A percentile compares a stretch with the other conserved stretches of the same genome.
These are phyloP conservation scores for Cryptus armator DNA, from an alignment of 2,888 invertebrate genomes.

Conservation along the genomic window DNA sequence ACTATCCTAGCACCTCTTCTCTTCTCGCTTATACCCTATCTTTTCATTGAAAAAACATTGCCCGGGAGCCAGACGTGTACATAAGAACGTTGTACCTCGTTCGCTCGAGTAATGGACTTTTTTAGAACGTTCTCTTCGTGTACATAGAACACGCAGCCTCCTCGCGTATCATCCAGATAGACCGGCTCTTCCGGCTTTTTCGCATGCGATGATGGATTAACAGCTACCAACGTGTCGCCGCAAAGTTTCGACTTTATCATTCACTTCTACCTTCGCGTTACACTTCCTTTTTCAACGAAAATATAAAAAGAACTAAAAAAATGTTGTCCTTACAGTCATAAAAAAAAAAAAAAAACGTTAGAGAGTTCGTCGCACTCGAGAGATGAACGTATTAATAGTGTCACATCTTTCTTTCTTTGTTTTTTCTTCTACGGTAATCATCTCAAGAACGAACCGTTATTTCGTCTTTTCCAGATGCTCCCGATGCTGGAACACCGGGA, in stretches of 20 bases:
- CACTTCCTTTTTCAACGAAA: slow-evolving; percentile 10
- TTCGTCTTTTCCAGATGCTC: slow-evolving; percentile 63
- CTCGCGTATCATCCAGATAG: neutral
- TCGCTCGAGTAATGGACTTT: slow-evolving; percentile 68
- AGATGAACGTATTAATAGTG: slow-evolving; percentile 37
- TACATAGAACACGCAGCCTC: slow-evolving; percentile 36
- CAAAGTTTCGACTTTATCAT: slow-evolving; percentile 39
- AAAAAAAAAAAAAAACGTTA: slow-evolving; percentile 41
- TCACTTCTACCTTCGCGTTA: slow-evolving; percentile 1
- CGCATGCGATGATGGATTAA: slow-evolving; percentile 56
- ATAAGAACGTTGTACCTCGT: slow-evolving; percentile 52
- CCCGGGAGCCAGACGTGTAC: slow-evolving; percentile 65
- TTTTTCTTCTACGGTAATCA: neutral
- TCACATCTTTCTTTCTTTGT: slow-evolving; percentile 4
- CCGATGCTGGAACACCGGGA: slow-evolving; percentile 66
- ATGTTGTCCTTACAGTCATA: neutral
- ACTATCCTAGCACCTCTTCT: slow-evolving; percentile 39
- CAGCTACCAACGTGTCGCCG: slow-evolving; percentile 17
- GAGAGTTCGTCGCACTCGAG: slow-evolving; percentile 52
- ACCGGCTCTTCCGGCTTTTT: slow-evolving; percentile 51
- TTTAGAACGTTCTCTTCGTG: slow-evolving; percentile 57
- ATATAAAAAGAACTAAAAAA: slow-evolving; percentile 5
- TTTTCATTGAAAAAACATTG: slow-evolving; percentile 63
- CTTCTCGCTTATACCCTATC: slow-evolving; percentile 43
- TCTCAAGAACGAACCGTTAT: slow-evolving; percentile 12